Percentiles rank a stretch among this genome's conserved stretches.
Evolutionary conservation across 2,113 vertebrate genomes (phyloP).

Genomic region (Chamaea fasciata): DNA sequence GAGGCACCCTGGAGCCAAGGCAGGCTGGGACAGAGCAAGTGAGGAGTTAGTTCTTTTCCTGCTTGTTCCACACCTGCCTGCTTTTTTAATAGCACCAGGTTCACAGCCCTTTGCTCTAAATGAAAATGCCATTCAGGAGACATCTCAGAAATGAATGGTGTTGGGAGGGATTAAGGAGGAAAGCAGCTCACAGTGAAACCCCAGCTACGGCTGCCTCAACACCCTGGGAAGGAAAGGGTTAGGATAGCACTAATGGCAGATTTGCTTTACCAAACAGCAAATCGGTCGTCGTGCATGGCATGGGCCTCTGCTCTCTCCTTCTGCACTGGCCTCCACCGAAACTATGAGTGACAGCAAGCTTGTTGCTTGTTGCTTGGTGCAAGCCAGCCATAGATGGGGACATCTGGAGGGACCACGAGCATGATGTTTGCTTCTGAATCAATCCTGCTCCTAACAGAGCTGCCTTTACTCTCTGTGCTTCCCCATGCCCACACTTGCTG

Average conservation of each 20-base stretch:
- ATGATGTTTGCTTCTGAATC: not conserved
- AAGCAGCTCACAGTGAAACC: not conserved
- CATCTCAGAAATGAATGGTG: not conserved
- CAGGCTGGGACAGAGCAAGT: not conserved
- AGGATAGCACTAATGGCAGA: not conserved
- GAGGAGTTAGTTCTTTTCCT: not conserved
- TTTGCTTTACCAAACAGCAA: not conserved
- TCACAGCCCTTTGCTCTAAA: not conserved
- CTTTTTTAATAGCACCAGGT: not conserved
- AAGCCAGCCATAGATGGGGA: not conserved
- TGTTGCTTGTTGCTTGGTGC: not conserved
- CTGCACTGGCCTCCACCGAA: not conserved
- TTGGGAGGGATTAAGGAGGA: not conserved
- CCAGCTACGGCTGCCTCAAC: not conserved
- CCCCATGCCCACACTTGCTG: not conserved
- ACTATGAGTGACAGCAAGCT: not conserved
- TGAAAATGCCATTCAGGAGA: not conserved
- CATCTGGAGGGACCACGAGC: not conserved
- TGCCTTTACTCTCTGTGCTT: not conserved
- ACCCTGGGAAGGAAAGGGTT: not conserved
- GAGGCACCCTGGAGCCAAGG: not conserved
- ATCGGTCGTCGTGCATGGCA: accelerated
- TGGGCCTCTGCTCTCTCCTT: not conserved
- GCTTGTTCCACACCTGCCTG: not conserved
- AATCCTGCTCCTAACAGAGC: not conserved